Evolutionary conservation across 2,797 vertebrate species (phyloP).

Genomic region (Myotis vivesi): DNA sequence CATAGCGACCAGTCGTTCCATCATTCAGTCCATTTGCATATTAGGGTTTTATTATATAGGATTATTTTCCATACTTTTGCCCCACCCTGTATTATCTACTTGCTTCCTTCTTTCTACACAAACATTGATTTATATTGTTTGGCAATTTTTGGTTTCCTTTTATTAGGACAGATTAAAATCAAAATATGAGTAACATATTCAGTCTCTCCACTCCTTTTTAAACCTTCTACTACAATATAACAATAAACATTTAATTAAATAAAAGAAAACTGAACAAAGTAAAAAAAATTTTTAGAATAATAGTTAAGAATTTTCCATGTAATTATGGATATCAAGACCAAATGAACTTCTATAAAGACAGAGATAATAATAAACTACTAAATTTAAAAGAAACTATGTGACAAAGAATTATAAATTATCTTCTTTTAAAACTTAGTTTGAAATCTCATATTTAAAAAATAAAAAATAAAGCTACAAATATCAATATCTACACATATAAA

Average conservation of each 20-base stretch:
- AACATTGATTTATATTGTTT: neutral
- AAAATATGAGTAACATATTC: slow-evolving; percentile 36
- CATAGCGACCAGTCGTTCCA: too few species aligned
- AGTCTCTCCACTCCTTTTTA: neutral
- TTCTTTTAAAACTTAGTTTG: slow-evolving; percentile 20
- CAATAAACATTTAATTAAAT: neutral
- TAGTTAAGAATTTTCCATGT: neutral
- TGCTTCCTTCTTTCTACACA: neutral
- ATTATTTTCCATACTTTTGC: neutral
- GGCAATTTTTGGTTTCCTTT: neutral
- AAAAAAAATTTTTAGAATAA: neutral
- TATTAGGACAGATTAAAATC: neutral
- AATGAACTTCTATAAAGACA: slow-evolving; percentile 11
- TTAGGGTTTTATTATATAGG: too few species aligned
- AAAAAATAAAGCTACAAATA: neutral
- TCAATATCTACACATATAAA: neutral
- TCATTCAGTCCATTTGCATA: too few species aligned
- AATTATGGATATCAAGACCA: neutral
- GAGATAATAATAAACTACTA: slow-evolving; percentile 1
- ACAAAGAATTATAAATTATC: neutral
- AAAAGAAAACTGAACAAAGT: slow-evolving; percentile 30
- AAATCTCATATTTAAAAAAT: slow-evolving; percentile 9
- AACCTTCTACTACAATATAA: slow-evolving; percentile 20
- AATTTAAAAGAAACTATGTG: neutral
- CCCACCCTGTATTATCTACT: neutral